Evolutionary conservation across 2,797 vertebrate genomes (phyloP).

Genomic region (Kryptolebias ocellatus): DNA sequence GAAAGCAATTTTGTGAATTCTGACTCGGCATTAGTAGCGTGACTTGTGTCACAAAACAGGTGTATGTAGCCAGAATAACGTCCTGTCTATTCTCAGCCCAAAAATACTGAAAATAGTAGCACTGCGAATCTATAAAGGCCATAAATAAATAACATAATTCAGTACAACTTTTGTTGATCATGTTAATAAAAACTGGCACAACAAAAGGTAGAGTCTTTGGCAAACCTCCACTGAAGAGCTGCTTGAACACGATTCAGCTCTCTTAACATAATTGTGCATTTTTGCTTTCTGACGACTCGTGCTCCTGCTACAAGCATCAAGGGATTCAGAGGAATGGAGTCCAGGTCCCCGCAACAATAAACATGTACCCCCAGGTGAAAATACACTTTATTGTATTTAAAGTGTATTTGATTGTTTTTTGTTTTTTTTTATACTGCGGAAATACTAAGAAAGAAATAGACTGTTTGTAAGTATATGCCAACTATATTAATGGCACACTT

Average conservation of each 20-base stretch:
- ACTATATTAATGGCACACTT: too few relatives aligned
- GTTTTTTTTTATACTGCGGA: too few relatives aligned
- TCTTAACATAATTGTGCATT: background rate
- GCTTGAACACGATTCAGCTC: background rate
- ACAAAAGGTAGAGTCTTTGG: background rate
- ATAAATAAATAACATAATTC: too few relatives aligned
- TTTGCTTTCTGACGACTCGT: background rate
- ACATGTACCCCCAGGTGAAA: too few relatives aligned
- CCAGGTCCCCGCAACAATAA: background rate
- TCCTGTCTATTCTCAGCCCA: background rate
- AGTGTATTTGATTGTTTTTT: too few relatives aligned
- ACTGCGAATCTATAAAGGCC: background rate
- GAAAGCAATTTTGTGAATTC: too few relatives aligned
- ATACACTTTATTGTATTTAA: too few relatives aligned
- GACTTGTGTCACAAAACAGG: too few relatives aligned
- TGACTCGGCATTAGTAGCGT: too few relatives aligned
- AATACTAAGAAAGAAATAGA: too few relatives aligned
- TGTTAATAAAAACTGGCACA: background rate
- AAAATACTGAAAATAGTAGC: background rate
- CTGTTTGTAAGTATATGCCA: too few relatives aligned
- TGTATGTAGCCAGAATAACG: too few relatives aligned
- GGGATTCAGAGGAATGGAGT: background rate
- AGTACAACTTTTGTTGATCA: background rate
- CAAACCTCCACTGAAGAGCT: background rate
- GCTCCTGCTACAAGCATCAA: background rate